phyloP scores from a whole-genome alignment of 2,113 vertebrate genomes.

The Notothenia coriiceps region DNA sequence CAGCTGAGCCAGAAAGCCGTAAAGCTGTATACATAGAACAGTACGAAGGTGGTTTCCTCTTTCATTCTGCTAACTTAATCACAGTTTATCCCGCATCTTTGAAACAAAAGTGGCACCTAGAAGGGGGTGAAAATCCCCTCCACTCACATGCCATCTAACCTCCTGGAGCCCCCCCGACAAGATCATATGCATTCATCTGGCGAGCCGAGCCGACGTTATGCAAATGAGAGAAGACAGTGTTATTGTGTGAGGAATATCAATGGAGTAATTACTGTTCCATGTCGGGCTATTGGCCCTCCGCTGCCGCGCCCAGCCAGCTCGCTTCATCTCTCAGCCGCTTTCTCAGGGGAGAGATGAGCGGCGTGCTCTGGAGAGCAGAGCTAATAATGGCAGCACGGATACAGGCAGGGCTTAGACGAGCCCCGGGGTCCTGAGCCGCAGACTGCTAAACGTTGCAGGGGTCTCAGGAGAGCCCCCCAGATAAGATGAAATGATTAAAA shows the following conservation, averaged over 20 bases:
- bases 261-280: conserved; percentile 99
- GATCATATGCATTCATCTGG: conserved; percentile 90
- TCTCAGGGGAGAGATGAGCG: conserved; percentile 94
- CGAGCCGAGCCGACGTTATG: conserved; percentile 91
- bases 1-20: conserved; percentile 38
- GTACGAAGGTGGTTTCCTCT: conserved; percentile 36
- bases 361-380: conserved; percentile 96
- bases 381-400: conserved; percentile 98
- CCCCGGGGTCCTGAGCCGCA: conserved; percentile 95
- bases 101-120: conserved; percentile 55
- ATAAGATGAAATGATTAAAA: conserved; percentile 98
- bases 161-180: conserved; percentile 87
- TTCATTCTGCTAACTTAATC: conserved; percentile 48
- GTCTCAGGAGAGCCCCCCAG: conserved; percentile 91
- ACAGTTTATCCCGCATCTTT: conserved; percentile 54
- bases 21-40: background rate
- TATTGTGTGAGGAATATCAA: conserved; percentile 99
- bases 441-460: conserved; percentile 96
- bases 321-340: conserved; percentile 96
- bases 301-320: conserved; percentile 83
- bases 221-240: conserved; percentile 99
- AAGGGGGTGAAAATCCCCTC: conserved; percentile 52
- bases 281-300: conserved; percentile 87
- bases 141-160: conserved; percentile 85
- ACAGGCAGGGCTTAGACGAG: conserved; percentile 93